Base-by-base conservation (phyloP, 92 coral and sea anemone genomes). In the Phenganax stokvisi region DNA sequence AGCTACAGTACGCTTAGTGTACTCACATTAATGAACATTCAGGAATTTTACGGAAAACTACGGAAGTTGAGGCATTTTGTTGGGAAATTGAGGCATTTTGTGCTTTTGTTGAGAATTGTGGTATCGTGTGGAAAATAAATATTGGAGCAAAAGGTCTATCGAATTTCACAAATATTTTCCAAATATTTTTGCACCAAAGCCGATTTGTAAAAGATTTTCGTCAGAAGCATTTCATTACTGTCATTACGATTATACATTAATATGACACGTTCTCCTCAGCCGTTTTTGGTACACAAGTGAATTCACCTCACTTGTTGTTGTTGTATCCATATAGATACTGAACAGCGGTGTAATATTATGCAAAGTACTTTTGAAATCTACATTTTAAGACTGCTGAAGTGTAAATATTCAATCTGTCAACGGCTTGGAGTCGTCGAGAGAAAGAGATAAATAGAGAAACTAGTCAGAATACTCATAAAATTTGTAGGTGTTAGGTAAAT, bases 331-430 rank as follows among this genome's bases (percentile, higher is more conserved):
- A 5, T 4, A 28, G 47, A 16, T 68, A 51, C 3, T 30, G 73
- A 6, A 68, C 53, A 13, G 53, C 47, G 53, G 73, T 30, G 12
- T 29, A 66, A 27, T 28, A 64, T 17, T 64, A 68, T 68, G 73
- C 73, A 68, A 68, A 68, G 13, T 30, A 25, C 29, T 68, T 68
- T 68, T 68, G 73, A 68, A 68, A 10, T 68, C 54, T 68, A 7
- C 73, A 68, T 68, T 64, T n/a, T 64, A 64, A 37, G 47, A 1
- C 47, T 5, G 47, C 47, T 37, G 47, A 64, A 64, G 70, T 64
- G 70, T 20, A 73, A 73, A 52, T 73, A 51, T 25, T 57, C 51
- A 25, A 75, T 56, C 80, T 75, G 80, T 75, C 80, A 75, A 75
- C 80, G 80, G 80, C 54, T 68, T 68, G 31, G 12, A 12, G 12